phyloP scores from a whole-genome alignment of 2,888 invertebrate species.

The Stomorhina lunata region DNA sequence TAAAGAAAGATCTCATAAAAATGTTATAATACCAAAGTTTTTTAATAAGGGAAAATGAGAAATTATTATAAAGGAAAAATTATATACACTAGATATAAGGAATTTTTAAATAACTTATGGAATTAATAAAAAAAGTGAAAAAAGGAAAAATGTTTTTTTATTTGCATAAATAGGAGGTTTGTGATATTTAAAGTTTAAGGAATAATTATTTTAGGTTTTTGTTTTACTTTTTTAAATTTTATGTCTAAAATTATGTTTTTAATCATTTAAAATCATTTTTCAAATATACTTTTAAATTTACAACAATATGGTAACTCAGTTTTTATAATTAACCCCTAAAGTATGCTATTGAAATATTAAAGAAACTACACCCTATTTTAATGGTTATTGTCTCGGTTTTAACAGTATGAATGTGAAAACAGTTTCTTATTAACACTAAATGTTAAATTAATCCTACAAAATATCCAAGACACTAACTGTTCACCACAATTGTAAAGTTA shows the following conservation, averaged over 20 bases:
- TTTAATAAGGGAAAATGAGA: neutral
- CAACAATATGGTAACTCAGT: neutral
- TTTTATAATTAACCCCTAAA: neutral
- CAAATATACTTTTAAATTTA: neutral
- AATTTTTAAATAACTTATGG: neutral
- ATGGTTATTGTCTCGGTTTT: neutral
- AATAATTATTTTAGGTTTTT: no score
- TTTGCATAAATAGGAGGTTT: no score
- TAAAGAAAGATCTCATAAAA: neutral
- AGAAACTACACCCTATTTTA: neutral
- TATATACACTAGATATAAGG: neutral
- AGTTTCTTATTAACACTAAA: no score
- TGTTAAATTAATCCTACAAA: no score
- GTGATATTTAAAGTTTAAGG: no score
- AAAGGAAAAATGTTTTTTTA: no score
- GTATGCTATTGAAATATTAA: neutral
- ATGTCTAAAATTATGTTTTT: no score
- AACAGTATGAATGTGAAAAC: neutral
- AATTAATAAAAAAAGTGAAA: no score
- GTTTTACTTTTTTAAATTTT: no score
- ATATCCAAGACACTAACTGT: neutral
- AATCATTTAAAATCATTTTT: neutral
- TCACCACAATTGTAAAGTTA: neutral
- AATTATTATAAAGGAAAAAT: neutral
- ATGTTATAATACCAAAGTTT: constrained; percentile 7